phyloP scores from a whole-genome alignment of 2,888 invertebrate species.

The Mycalesis mineus region DNA sequence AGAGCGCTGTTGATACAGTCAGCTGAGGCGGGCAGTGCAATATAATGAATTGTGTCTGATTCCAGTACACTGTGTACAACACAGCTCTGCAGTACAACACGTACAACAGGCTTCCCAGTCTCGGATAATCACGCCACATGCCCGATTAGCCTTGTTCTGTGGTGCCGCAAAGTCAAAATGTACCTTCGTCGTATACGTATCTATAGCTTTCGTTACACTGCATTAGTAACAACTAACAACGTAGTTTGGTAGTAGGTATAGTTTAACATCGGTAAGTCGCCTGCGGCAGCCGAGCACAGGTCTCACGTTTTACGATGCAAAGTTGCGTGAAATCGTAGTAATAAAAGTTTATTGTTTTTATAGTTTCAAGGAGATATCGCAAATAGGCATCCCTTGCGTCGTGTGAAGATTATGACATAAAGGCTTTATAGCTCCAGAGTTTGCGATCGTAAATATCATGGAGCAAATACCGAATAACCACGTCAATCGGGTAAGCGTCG shows the following conservation, averaged over 20 bases:
- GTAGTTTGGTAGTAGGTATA: conserved; percentile 9
- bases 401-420: conserved; percentile 65
- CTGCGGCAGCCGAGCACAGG: conserved; percentile 50
- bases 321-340: conserved; percentile 45
- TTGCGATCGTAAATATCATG: conserved; percentile 50
- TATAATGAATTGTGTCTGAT: neutral
- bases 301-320: conserved; percentile 43
- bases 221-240: conserved; percentile 4
- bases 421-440: conserved; percentile 51
- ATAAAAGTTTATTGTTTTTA: conserved; percentile 67
- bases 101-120: neutral
- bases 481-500: conserved; percentile 66
- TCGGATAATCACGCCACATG: neutral
- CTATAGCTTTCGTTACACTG: neutral
- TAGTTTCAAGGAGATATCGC: conserved; percentile 73
- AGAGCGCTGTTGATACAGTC: neutral
- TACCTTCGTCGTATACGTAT: neutral
- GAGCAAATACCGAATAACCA: conserved; percentile 51
- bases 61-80: neutral
- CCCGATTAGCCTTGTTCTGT: neutral
- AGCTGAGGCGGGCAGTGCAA: neutral
- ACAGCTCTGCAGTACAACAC: neutral
- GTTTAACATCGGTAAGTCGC: conserved; percentile 21
- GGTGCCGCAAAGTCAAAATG: neutral
- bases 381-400: conserved; percentile 54